A percentile compares a stretch with the other conserved stretches of the same genome.
These are phyloP conservation scores for Ichneumoninae sp. DNA, from an alignment of 2,888 invertebrate genomes.

Conservation along the genomic window DNA sequence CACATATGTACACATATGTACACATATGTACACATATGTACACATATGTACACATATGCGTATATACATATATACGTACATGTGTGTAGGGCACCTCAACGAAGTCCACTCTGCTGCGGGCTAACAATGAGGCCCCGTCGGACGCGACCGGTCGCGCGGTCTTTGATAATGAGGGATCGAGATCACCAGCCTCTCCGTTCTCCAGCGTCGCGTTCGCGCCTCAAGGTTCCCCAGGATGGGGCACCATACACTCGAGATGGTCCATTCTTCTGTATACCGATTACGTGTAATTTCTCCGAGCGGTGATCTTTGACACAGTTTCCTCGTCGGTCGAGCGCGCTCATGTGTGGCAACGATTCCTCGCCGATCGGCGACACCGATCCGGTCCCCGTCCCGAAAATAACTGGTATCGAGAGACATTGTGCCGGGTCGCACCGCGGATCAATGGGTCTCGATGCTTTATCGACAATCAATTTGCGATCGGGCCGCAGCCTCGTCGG, in stretches of 20 bases:
- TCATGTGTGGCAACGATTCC: not conserved
- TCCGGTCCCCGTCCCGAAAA: not conserved
- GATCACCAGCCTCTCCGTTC: conserved; percentile 56
- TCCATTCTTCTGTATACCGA: conserved; percentile 53
- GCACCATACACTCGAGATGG: conserved; percentile 29
- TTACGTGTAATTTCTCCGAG: conserved; percentile 55
- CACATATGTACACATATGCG: no score
- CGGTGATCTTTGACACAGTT: conserved; percentile 60
- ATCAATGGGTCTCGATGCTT: not conserved
- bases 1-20: no score
- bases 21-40: no score
- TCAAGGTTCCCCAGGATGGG: conserved; percentile 37
- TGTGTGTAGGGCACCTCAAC: conserved; percentile 19
- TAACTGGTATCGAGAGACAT: not conserved
- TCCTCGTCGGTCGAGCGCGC: not conserved
- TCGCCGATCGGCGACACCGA: conserved; percentile 45
- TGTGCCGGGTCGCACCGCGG: not conserved
- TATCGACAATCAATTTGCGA: conserved; percentile 6
- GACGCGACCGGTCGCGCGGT: conserved; percentile 49
- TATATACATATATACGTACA: not conserved
- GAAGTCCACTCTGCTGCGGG: conserved; percentile 55
- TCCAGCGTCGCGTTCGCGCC: conserved; percentile 56
- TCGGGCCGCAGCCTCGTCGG: not conserved
- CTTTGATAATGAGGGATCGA: conserved; percentile 68
- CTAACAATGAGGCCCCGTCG: conserved; percentile 61